Conservation (phyloP, 2,797 vertebrate species). For the Bovichtus diacanthus region DNA sequence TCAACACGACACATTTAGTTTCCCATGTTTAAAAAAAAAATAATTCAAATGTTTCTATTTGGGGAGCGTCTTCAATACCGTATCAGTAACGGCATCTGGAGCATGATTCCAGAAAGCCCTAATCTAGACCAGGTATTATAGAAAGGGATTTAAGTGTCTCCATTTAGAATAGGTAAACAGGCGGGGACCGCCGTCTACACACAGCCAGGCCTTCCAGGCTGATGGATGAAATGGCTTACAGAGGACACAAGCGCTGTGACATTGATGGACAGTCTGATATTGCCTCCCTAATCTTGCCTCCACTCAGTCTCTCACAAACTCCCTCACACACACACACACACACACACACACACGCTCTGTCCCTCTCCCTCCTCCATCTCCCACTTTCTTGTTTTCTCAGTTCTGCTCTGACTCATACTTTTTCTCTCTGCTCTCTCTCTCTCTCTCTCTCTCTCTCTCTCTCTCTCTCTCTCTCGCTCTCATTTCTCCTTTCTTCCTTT, state of each 20-base stretch:
- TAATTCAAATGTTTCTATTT: conserved; percentile 10
- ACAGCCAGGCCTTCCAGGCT: conserved; percentile 56
- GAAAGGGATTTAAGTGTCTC: conserved; percentile 39
- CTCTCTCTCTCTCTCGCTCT: too few relatives aligned
- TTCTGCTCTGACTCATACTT: conserved; percentile 35
- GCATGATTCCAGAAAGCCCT: conserved; percentile 27
- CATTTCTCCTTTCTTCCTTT: conserved; percentile 25
- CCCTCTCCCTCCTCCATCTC: conserved; percentile 46
- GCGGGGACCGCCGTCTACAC: conserved; percentile 17
- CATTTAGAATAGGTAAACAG: conserved; percentile 66
- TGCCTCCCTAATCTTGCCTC: conserved; percentile 75
- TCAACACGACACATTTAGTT: neutral
- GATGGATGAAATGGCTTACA: conserved; percentile 78
- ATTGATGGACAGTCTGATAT: conserved; percentile 84
- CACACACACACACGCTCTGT: conserved; percentile 39
- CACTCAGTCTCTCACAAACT: conserved; percentile 34
- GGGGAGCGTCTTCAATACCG: neutral
- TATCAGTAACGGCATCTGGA: conserved; percentile 19
- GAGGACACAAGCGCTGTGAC: conserved; percentile 77
- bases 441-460: too few relatives aligned
- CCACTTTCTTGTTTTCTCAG: conserved; percentile 34
- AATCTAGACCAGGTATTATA: conserved; percentile 38
- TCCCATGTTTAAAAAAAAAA: neutral
- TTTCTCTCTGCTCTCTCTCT: conserved; percentile 21
- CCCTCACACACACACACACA: neutral